These are phyloP conservation scores for Semaprochilodus insignis DNA, from an alignment of 2,797 vertebrate species.

Conservation along the genomic window DNA sequence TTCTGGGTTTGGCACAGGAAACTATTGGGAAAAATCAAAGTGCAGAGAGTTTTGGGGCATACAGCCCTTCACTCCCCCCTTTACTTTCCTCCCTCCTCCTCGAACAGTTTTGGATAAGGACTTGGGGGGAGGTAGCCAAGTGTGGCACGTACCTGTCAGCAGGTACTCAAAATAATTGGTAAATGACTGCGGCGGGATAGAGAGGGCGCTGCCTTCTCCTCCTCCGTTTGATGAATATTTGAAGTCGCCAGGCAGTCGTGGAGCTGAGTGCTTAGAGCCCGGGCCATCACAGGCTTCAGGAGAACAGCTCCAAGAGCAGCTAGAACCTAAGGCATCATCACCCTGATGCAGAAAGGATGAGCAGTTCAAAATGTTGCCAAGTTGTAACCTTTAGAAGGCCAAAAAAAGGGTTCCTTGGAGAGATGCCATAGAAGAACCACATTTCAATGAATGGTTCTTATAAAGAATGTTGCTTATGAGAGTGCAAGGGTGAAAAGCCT, in stretches of 20 bases:
- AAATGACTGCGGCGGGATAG: conserved; percentile 80
- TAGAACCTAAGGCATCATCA: neutral
- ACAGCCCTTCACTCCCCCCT: conserved; percentile 51
- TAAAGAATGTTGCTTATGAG: neutral
- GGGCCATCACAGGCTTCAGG: conserved; percentile 48
- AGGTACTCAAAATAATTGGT: conserved; percentile 87
- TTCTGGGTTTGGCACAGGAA: conserved; percentile 18
- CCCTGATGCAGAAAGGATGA: neutral
- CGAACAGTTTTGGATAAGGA: conserved; percentile 59
- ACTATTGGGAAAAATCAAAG: conserved; percentile 70
- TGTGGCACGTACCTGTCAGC: conserved; percentile 85
- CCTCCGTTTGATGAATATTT: conserved; percentile 76
- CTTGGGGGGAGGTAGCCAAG: conserved; percentile 66
- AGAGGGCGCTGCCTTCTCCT: conserved; percentile 66
- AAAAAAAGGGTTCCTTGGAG: neutral
- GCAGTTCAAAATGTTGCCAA: neutral
- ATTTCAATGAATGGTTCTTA: neutral
- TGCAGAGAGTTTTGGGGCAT: conserved; percentile 58
- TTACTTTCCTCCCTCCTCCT: conserved; percentile 54
- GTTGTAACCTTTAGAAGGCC: neutral
- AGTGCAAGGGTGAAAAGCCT: too few species aligned
- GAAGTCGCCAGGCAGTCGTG: conserved; percentile 74
- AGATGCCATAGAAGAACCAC: neutral
- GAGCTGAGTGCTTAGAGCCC: conserved; percentile 59
- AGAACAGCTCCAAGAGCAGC: conserved; percentile 18